Conservation (phyloP, 2,888 invertebrate species). For the Clanis bilineata region DNA sequence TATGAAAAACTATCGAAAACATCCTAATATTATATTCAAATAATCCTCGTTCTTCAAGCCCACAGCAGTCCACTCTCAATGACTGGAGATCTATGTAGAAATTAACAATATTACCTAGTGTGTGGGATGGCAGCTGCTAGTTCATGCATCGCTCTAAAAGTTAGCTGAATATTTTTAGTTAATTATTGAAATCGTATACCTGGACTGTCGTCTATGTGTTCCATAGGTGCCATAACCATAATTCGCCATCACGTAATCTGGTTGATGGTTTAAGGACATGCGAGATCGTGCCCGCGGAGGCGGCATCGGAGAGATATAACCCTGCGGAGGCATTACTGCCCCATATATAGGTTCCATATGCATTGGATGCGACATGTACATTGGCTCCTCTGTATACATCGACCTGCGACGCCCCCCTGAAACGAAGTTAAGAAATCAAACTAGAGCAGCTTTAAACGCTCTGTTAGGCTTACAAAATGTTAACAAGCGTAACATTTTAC, state of each 20-base stretch:
- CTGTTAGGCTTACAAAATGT: constrained; percentile 5
- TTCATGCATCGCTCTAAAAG: no score
- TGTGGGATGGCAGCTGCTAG: no score
- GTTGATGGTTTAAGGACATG: constrained; percentile 65
- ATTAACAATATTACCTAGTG: no score
- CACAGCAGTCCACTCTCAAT: no score
- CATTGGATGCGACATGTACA: constrained; percentile 65
- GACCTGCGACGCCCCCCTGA: constrained; percentile 69
- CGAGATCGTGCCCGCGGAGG: constrained; percentile 59
- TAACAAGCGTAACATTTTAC: constrained; percentile 6
- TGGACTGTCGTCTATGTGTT: constrained; percentile 65
- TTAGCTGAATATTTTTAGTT: neutral
- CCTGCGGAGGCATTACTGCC: constrained; percentile 53
- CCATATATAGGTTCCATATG: constrained; percentile 70
- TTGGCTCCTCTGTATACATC: constrained; percentile 67
- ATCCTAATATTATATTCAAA: no score
- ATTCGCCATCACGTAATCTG: constrained; percentile 62
- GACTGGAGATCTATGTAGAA: no score
- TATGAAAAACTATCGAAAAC: no score
- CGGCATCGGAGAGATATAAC: constrained; percentile 56
- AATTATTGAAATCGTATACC: no score
- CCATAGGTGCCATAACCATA: constrained; percentile 55
- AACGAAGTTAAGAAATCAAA: constrained; percentile 23
- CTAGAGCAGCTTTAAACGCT: neutral
- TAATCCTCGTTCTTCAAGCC: no score